Conservation (phyloP, 2,797 vertebrate species). For the Parambassis ranga region DNA sequence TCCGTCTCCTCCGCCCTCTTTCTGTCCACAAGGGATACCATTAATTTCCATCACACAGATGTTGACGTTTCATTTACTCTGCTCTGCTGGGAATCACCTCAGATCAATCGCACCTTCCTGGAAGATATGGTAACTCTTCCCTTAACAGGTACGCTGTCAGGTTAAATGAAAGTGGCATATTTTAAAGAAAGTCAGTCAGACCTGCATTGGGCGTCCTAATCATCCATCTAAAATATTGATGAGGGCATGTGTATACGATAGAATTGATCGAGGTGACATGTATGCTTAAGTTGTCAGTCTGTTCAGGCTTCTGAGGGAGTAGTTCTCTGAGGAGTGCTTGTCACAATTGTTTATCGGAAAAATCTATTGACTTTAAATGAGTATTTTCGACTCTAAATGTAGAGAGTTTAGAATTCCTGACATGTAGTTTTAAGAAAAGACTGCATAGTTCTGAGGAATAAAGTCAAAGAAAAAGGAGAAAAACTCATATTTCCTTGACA, state of each 20-base stretch:
- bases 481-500: too few relatives aligned
- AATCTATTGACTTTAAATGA: too few relatives aligned
- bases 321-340: too few relatives aligned
- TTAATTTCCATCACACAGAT: slow-evolving; percentile 67
- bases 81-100: slow-evolving; percentile 48
- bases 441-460: too few relatives aligned
- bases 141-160: slow-evolving; percentile 40
- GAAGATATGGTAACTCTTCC: slow-evolving; percentile 49
- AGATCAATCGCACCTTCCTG: slow-evolving; percentile 62
- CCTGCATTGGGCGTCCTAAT: slow-evolving; percentile 33
- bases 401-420: too few relatives aligned
- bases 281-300: background rate
- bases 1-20: slow-evolving; percentile 14
- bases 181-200: too few relatives aligned
- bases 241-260: slow-evolving; percentile 4
- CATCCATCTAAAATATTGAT: slow-evolving; percentile 56
- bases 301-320: too few relatives aligned
- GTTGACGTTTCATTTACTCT: slow-evolving; percentile 73
- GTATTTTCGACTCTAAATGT: too few relatives aligned
- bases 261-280: slow-evolving; percentile 7
- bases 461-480: too few relatives aligned
- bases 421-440: too few relatives aligned
- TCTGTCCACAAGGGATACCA: slow-evolving; percentile 29
- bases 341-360: too few relatives aligned
- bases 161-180: slow-evolving; percentile 41